These are phyloP conservation scores for Poecilia latipinna DNA, from an alignment of 2,113 vertebrate species.

Conservation along the genomic window DNA sequence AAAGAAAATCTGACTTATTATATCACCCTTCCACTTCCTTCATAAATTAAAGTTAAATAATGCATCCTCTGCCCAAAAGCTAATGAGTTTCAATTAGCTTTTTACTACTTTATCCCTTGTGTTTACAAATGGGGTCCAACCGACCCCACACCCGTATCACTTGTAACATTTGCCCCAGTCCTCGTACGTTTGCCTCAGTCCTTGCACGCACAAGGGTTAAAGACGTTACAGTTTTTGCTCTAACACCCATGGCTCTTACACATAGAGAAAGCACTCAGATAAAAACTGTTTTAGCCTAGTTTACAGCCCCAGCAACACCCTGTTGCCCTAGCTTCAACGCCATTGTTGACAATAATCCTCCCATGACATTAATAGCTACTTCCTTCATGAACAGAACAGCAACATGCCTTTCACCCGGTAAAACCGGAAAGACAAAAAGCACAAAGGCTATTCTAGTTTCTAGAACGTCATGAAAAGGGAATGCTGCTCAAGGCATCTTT, in stretches of 20 bases:
- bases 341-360: conserved; percentile 29
- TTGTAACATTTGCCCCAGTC: no score
- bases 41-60: background rate
- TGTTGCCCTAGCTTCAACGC: background rate
- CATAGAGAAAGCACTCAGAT: conserved; percentile 7
- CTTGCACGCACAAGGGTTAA: no score
- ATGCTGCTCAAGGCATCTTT: background rate
- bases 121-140: no score
- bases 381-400: conserved; percentile 9
- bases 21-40: background rate
- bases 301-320: conserved; percentile 1
- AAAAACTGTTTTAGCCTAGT: conserved; percentile 17
- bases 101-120: no score
- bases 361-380: conserved; percentile 19
- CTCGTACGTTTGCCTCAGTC: no score
- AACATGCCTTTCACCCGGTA: conserved; percentile 17
- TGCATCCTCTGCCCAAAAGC: background rate
- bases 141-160: no score
- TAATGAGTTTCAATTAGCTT: background rate
- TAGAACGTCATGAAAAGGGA: background rate
- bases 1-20: background rate
- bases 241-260: conserved; percentile 1
- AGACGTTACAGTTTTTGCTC: background rate
- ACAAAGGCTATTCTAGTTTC: background rate
- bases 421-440: conserved; percentile 16